Conservation (phyloP, 37 sponge, comb jelly and placozoan genomes). For the Axinella damicornis region DNA sequence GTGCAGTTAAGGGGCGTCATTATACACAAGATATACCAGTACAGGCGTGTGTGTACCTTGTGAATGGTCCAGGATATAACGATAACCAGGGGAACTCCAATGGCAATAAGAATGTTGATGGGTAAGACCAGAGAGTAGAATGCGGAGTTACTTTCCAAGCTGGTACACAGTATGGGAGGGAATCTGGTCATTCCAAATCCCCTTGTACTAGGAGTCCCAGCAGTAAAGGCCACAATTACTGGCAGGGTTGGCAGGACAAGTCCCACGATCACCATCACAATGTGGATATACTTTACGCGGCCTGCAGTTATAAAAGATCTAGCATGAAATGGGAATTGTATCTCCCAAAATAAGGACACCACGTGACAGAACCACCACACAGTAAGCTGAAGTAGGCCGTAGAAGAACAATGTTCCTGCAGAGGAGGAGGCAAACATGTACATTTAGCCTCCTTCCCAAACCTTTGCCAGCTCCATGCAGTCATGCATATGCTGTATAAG, state of each 20-base stretch:
- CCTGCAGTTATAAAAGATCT: not conserved
- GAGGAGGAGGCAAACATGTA: too few species aligned
- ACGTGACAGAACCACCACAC: conserved; percentile 43
- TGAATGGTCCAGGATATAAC: conserved; percentile 40
- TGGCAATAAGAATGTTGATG: not conserved
- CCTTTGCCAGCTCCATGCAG: too few species aligned
- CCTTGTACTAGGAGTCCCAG: not conserved
- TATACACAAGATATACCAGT: too few species aligned
- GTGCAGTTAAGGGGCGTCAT: too few species aligned
- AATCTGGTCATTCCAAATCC: conserved; percentile 7
- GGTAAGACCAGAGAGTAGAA: conserved; percentile 50
- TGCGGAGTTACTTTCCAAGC: not conserved
- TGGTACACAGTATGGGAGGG: conserved; percentile 45
- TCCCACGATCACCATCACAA: conserved; percentile 12
- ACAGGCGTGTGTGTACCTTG: too few species aligned
- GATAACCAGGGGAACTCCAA: conserved; percentile 51
- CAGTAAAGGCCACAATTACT: not conserved
- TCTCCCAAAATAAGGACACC: conserved; percentile 4
- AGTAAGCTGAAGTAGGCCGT: conserved; percentile 25
- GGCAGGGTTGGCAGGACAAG: conserved; percentile 37
- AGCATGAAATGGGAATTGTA: conserved; percentile 45
- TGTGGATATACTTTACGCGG: conserved; percentile 39
- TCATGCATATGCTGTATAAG: too few species aligned
- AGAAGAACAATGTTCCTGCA: conserved; percentile 34
- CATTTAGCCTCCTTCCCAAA: too few species aligned